Evolutionary conservation across 2,888 invertebrate genomes (phyloP), one percentile per base, ranked within the genome.

Genomic region (Salticus scenicus): DNA sequence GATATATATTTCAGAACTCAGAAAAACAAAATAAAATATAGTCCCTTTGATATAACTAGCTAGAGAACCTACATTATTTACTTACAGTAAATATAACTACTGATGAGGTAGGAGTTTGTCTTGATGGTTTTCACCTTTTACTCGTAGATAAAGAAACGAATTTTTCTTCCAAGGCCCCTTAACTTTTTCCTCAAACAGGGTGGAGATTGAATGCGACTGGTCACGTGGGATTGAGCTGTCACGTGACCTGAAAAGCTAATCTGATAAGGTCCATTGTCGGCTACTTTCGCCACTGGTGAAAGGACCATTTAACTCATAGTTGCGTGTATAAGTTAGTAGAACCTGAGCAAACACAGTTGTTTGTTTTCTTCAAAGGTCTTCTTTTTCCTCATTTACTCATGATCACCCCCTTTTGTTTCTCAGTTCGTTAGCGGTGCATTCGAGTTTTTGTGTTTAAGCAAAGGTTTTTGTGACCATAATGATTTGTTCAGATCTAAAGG

Each of bases 161-260:
- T 24, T 77, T 84, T 77, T 73, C 51, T 57, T 67, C 33, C 24
- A 17, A 20, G 31, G 33, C 67, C 69, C 77, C 83, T 69, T 84
- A 84, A 84, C 83, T 84, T 84, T 84, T 84, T 84, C 83, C 42
- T 73, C 83, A 84, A 84, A 84, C 83, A 84, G 77, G 77, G 83
- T 73, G 83, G 83, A 84, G 83, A 84, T 84, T 84, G 83, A 77
- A 77, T 84, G 83, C 63, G 73, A 73, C 73, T 63, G 73, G 83
- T 84, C 83, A 84, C 83, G 83, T 84, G 83, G 77, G 77, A 73
- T 28, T 14, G 14, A 20, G 57, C 64, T 57, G 67, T 84, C 77
- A 84, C 83, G 77, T 73, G 83, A 77, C 77, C 73, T 42, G 77
- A 31, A 71, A 63, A 80, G 57, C 57, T 57, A 57, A 57, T 57